phyloP scores from a whole-genome alignment of 1,140 invertebrate species.

The Drosophila mojavensis region DNA sequence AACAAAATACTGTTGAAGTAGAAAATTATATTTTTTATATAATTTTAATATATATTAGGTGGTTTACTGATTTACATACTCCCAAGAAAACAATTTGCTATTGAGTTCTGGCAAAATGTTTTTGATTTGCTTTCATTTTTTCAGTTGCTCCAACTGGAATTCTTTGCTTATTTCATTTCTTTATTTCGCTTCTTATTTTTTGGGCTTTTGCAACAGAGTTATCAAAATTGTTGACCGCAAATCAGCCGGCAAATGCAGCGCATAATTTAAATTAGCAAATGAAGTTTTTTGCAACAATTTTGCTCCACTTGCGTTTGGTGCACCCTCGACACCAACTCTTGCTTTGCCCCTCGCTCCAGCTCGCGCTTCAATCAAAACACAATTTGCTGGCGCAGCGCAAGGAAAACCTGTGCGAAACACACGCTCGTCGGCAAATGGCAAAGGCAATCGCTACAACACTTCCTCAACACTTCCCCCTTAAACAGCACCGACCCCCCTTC shows the following conservation, averaged over 20 bases:
- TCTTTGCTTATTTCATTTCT: neutral
- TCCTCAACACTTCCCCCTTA: slow-evolving; percentile 18
- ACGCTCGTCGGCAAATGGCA: slow-evolving; percentile 67
- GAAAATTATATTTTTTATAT: too few relatives aligned
- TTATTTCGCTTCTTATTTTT: neutral
- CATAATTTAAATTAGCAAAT: slow-evolving; percentile 69
- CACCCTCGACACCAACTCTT: neutral
- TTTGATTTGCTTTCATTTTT: too few relatives aligned
- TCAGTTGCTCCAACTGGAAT: too few relatives aligned
- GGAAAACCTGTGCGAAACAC: slow-evolving; percentile 62
- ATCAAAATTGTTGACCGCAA: slow-evolving; percentile 62
- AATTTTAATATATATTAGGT: too few relatives aligned
- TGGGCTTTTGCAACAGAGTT: slow-evolving; percentile 58
- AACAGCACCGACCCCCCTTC: neutral
- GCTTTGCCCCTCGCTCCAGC: neutral
- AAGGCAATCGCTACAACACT: slow-evolving; percentile 50
- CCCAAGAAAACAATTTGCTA: too few relatives aligned
- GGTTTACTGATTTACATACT: too few relatives aligned
- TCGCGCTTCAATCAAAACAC: slow-evolving; percentile 75
- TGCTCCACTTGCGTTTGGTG: neutral
- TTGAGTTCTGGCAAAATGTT: too few relatives aligned
- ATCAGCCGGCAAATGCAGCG: slow-evolving; percentile 45
- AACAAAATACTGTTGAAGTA: too few relatives aligned
- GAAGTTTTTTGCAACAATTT: slow-evolving; percentile 39
- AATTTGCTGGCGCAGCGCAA: slow-evolving; percentile 53